Conservation (phyloP, 2,797 vertebrate species). For the Sebastes itinus region DNA sequence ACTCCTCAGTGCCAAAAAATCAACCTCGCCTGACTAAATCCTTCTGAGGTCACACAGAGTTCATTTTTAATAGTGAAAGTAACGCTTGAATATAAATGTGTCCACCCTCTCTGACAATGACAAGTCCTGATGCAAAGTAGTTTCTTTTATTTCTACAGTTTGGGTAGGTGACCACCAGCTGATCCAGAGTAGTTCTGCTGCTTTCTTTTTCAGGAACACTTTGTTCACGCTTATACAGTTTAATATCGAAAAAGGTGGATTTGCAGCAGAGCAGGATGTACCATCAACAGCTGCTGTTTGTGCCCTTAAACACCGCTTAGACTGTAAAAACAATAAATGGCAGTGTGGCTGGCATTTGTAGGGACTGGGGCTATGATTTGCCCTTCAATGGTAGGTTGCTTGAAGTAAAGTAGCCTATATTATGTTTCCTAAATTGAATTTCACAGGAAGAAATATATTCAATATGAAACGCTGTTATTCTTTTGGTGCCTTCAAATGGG, state of each 20-base stretch:
- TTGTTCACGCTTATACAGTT: neutral
- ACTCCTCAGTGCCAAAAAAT: conserved; percentile 41
- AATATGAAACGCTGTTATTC: neutral
- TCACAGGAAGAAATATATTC: neutral
- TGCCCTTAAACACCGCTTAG: neutral
- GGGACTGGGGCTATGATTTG: neutral
- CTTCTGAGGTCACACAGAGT: conserved; percentile 50
- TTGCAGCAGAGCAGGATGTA: neutral
- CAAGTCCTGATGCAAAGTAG: neutral
- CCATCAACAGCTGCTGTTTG: neutral
- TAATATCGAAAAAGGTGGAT: neutral
- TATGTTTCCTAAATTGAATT: neutral
- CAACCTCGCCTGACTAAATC: conserved; percentile 37
- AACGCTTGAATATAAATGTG: conserved; percentile 10
- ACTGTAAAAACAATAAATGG: neutral
- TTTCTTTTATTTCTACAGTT: neutral
- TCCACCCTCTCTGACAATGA: conserved; percentile 2
- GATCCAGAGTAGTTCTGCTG: neutral
- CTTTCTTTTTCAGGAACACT: conserved; percentile 11
- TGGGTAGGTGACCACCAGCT: neutral
- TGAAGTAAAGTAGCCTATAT: neutral
- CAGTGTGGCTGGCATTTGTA: neutral
- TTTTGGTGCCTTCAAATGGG: too few species aligned
- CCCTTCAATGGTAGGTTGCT: neutral
- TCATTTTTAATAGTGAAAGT: conserved; percentile 35